A percentile compares a stretch with the other conserved stretches of the same genome.
phyloP scores from a whole-genome alignment of 2,888 invertebrate genomes.

The Branchipolynoe longqiensis region DNA sequence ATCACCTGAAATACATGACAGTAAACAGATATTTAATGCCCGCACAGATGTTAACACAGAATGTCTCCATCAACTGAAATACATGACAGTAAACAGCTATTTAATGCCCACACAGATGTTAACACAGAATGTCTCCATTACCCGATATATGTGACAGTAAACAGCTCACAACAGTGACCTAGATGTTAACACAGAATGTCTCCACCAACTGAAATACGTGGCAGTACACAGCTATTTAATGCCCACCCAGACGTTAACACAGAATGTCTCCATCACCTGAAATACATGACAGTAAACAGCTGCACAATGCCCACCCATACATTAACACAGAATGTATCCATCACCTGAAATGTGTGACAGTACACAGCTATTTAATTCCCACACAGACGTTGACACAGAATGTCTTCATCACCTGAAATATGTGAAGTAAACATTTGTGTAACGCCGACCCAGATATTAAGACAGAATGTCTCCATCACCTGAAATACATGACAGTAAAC shows the following conservation, averaged over 20 bases:
- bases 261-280: background rate
- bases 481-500: too few species aligned
- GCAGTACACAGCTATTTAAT: background rate
- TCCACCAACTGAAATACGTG: too few species aligned
- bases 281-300: background rate
- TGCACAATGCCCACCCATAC: background rate
- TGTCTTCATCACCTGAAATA: slow-evolving; percentile 83
- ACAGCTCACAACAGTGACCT: background rate
- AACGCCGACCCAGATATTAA: too few species aligned
- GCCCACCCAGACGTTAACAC: background rate
- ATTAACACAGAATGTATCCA: background rate
- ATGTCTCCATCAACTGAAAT: background rate
- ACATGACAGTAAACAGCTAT: background rate
- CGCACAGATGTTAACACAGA: background rate
- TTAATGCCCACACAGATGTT: background rate
- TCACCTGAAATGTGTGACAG: slow-evolving; percentile 87
- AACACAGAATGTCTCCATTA: background rate
- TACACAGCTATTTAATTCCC: slow-evolving; percentile 94
- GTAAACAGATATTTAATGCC: background rate
- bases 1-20: background rate
- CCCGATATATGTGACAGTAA: background rate
- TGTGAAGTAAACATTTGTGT: too few species aligned
- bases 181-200: too few species aligned
- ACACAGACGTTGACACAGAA: slow-evolving; percentile 93
- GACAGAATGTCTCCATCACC: too few species aligned